phyloP scores from a whole-genome alignment of 2,113 vertebrate genomes.

The Psephotus haematonotus region DNA sequence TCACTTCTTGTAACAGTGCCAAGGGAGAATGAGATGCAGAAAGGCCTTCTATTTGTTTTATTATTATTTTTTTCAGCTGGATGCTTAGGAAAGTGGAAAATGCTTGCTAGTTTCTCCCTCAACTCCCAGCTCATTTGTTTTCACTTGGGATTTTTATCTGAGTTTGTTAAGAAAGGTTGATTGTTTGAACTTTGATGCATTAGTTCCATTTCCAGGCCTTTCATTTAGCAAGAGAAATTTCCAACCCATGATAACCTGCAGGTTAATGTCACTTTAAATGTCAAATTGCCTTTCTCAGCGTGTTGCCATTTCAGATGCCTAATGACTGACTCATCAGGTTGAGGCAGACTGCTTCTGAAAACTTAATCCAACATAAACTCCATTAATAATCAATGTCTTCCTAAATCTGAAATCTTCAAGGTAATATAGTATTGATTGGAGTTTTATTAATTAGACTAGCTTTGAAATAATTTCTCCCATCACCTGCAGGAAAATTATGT shows the following conservation, averaged over 20 bases:
- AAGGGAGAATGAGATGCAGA: neutral
- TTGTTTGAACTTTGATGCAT: slow-evolving; percentile 25
- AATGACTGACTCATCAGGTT: slow-evolving; percentile 16
- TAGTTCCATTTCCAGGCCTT: slow-evolving; percentile 38
- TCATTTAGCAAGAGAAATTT: slow-evolving; percentile 29
- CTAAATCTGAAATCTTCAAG: neutral
- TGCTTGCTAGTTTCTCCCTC: neutral
- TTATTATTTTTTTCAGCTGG: neutral
- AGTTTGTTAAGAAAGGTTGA: neutral
- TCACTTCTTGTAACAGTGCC: neutral
- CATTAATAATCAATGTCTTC: neutral
- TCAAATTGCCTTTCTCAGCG: neutral
- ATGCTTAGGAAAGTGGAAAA: slow-evolving; percentile 10
- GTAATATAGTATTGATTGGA: neutral
- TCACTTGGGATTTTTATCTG: slow-evolving; percentile 15
- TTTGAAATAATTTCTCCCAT: neutral
- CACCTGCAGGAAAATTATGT: neutral
- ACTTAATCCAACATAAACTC: neutral
- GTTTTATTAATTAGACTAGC: neutral
- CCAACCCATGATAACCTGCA: slow-evolving; percentile 26
- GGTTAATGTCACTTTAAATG: slow-evolving; percentile 55
- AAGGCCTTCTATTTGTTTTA: neutral
- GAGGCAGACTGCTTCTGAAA: neutral
- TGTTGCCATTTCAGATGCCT: slow-evolving; percentile 22
- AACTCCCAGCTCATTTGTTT: slow-evolving; percentile 26